These are phyloP conservation scores for Xenopus tropicalis DNA, from an alignment of 2,113 vertebrate species.

Conservation along the genomic window DNA sequence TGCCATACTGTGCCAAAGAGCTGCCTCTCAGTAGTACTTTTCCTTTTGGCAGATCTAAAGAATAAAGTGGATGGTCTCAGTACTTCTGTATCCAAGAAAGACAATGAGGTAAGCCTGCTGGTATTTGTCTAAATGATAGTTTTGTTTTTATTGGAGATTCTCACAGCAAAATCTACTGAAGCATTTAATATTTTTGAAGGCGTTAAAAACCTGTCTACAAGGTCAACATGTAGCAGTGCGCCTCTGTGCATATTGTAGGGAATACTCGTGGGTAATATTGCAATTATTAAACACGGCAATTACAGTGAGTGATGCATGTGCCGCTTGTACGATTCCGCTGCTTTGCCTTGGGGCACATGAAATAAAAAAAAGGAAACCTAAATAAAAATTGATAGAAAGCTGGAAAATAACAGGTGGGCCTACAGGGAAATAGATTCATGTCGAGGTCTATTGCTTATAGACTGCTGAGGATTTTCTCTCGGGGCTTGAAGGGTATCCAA, in stretches of 20 bases:
- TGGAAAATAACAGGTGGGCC: slow-evolving; percentile 38
- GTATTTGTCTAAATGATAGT: neutral
- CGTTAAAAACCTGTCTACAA: slow-evolving; percentile 20
- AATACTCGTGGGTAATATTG: slow-evolving; percentile 38
- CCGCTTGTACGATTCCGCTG: slow-evolving; percentile 25
- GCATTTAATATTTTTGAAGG: neutral
- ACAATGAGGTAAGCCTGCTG: slow-evolving; percentile 63
- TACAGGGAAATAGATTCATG: slow-evolving; percentile 38
- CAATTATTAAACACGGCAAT: slow-evolving; percentile 41
- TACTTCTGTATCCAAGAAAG: slow-evolving; percentile 53
- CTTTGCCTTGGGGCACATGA: slow-evolving; percentile 30
- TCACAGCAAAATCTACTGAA: neutral
- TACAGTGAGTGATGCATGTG: slow-evolving; percentile 36
- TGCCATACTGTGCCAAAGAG: neutral
- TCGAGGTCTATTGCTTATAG: slow-evolving; percentile 41
- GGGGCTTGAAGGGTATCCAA: slow-evolving; percentile 38
- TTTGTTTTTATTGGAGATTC: neutral
- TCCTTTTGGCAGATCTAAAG: slow-evolving; percentile 72
- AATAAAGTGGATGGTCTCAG: slow-evolving; percentile 64
- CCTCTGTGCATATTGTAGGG: slow-evolving; percentile 30
- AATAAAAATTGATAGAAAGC: slow-evolving; percentile 45
- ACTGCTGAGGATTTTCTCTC: slow-evolving; percentile 35
- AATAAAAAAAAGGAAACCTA: slow-evolving; percentile 42
- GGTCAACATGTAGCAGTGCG: slow-evolving; percentile 25
- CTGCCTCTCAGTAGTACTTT: neutral